phyloP scores from a whole-genome alignment of 2,113 vertebrate genomes.

The Ammospiza caudacuta region DNA sequence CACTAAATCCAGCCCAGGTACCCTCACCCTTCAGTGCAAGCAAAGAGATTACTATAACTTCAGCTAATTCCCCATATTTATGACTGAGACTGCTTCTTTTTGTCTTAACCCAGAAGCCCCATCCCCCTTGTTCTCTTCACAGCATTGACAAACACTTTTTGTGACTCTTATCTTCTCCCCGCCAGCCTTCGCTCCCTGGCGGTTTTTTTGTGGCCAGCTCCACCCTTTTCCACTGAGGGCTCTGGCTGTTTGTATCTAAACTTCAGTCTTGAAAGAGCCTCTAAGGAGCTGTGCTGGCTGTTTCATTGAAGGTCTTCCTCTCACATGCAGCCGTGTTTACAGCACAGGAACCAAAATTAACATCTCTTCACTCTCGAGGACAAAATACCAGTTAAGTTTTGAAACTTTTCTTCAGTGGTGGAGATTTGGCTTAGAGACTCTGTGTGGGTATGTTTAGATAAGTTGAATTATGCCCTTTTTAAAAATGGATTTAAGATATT shows the following conservation, averaged over 20 bases:
- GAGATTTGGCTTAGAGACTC: neutral
- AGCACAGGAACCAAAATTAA: neutral
- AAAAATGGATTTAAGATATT: neutral
- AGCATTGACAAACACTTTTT: neutral
- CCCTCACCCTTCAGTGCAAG: neutral
- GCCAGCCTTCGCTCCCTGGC: conserved; percentile 36
- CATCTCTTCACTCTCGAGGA: neutral
- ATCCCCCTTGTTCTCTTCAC: neutral
- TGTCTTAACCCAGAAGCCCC: neutral
- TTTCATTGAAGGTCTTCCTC: neutral
- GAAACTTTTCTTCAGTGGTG: neutral
- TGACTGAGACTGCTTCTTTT: neutral
- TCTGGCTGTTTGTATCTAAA: conserved; percentile 34
- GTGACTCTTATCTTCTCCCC: conserved; percentile 44
- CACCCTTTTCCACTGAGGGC: conserved; percentile 48
- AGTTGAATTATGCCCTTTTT: neutral
- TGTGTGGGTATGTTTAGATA: neutral
- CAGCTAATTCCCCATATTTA: neutral
- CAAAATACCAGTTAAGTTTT: conserved; percentile 43
- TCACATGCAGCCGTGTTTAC: neutral
- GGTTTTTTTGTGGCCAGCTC: conserved; percentile 55
- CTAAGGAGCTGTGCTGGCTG: accelerated
- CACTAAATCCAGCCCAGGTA: neutral
- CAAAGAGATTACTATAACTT: neutral
- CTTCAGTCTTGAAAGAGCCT: neutral